Evolutionary conservation across 2,797 vertebrate genomes (phyloP), one percentile per base, ranked within the genome.

Genomic region (Melanotaenia boesemani): DNA sequence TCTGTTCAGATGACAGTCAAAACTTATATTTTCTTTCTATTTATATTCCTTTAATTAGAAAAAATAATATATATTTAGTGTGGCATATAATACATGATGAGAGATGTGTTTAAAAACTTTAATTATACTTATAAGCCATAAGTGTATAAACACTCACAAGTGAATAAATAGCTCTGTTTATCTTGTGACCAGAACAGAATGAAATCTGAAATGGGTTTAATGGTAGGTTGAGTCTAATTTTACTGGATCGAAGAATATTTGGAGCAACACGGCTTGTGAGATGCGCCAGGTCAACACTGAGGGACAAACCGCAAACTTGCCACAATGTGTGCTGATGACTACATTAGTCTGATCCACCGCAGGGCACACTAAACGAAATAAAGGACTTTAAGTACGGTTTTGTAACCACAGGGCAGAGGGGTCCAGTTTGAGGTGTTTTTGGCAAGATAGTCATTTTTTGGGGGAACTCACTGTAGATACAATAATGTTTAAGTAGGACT

Each of bases 401-500:
- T 24, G 1, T 22, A 20, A 50, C 56, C 67, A 50, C 44, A 60
- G 41, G 44, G 10, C 56, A 26, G 18, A 36, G 50, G 34, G 22
- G 28, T 28, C 22, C 20, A 22, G 20, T 5, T 16, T 48, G 55
- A 30, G 30, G 2, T 61, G 44, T 48, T 67, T 48, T 4, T 4
- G 46, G 30, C 37, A 4, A 20, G 22, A 12, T 37, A 24, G 20
- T 52, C 28, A 34, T 41, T 6, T 41, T 56, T 18, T 64, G 64
- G 59, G 59, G 41, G 13, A 22, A 39, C 36, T 59, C 24, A 32
- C 34, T 66, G 41, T 37, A 62, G 72, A 70, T 66, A 12, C 30
- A 41, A 59, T 39, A 48, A 15, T 70, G 68, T 15, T 62, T 48
- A 60, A 68, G 63, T 36, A 74, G 39, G 74, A 61, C 55, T 30